Evolutionary conservation across 2,888 invertebrate species (phyloP).

Genomic region (Ditula angustiorana): DNA sequence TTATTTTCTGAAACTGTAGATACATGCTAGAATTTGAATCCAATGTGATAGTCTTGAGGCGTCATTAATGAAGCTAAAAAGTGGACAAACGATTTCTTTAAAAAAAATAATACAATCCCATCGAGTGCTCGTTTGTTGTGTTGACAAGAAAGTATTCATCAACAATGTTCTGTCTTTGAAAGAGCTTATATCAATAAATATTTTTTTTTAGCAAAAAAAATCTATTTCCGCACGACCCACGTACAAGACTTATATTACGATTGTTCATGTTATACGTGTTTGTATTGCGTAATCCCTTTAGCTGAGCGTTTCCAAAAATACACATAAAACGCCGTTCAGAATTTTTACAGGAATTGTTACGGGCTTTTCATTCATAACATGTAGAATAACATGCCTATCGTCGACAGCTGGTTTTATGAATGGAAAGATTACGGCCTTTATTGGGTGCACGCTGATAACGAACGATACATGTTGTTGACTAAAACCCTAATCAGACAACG

Average conservation of each 20-base stretch:
- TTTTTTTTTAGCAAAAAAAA: no score
- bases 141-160: no score
- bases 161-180: no score
- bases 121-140: no score
- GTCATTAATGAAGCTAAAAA: no score
- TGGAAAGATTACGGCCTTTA: conserved; percentile 31
- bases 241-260: not conserved
- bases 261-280: not conserved
- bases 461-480: conserved; percentile 11
- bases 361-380: conserved; percentile 27
- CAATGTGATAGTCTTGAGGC: no score
- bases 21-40: no score
- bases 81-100: no score
- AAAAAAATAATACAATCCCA: no score
- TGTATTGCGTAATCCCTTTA: conserved; percentile 22
- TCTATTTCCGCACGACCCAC: not conserved
- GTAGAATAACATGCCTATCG: conserved; percentile 3
- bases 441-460: conserved; percentile 17
- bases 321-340: not conserved
- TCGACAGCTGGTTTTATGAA: conserved; percentile 31
- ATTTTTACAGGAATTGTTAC: not conserved
- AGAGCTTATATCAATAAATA: no score
- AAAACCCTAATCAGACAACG: not conserved
- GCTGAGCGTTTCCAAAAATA: not conserved
- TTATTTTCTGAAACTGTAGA: no score